Percentiles rank a stretch among this genome's conserved stretches.
These are phyloP conservation scores for Chascanopsetta lugubris DNA, from an alignment of 2,113 vertebrate species.

Conservation along the genomic window DNA sequence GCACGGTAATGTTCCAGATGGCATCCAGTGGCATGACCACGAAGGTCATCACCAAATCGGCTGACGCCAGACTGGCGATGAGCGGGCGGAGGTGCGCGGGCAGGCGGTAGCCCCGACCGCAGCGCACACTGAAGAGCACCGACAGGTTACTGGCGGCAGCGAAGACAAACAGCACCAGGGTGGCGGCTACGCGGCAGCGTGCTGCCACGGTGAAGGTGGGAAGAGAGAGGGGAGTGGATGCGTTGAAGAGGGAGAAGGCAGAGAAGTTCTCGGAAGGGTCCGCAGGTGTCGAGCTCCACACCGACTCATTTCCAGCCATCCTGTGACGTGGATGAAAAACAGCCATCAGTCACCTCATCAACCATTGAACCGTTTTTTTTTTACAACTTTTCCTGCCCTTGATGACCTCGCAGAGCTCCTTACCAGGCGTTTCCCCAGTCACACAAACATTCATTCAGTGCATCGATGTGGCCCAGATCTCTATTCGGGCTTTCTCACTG, in stretches of 20 bases:
- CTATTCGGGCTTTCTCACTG: too few species aligned
- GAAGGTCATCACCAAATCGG: slow-evolving; percentile 79
- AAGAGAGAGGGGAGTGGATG: not conserved
- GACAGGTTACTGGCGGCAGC: slow-evolving; percentile 75
- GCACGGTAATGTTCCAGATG: slow-evolving; percentile 79
- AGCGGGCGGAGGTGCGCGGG: slow-evolving; percentile 75
- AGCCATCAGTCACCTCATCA: not conserved
- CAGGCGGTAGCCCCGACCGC: slow-evolving; percentile 69
- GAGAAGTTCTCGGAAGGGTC: slow-evolving; percentile 2
- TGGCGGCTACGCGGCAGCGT: slow-evolving; percentile 72
- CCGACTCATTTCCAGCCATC: slow-evolving; percentile 46
- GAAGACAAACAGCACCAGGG: slow-evolving; percentile 74
- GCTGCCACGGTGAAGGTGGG: slow-evolving; percentile 74
- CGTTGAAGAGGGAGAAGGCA: not conserved
- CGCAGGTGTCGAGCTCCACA: slow-evolving; percentile 13
- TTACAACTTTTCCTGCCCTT: too few species aligned
- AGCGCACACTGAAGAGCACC: slow-evolving; percentile 73
- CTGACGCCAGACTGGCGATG: slow-evolving; percentile 69
- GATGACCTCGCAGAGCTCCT: too few species aligned
- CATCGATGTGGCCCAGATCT: too few species aligned
- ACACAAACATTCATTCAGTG: too few species aligned
- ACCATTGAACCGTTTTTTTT: not conserved
- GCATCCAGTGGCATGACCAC: slow-evolving; percentile 80
- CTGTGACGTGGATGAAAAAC: slow-evolving; percentile 14
- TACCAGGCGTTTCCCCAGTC: too few species aligned